Evolutionary conservation across 2,113 vertebrate genomes (phyloP).

Genomic region (Hystrix cristata): DNA sequence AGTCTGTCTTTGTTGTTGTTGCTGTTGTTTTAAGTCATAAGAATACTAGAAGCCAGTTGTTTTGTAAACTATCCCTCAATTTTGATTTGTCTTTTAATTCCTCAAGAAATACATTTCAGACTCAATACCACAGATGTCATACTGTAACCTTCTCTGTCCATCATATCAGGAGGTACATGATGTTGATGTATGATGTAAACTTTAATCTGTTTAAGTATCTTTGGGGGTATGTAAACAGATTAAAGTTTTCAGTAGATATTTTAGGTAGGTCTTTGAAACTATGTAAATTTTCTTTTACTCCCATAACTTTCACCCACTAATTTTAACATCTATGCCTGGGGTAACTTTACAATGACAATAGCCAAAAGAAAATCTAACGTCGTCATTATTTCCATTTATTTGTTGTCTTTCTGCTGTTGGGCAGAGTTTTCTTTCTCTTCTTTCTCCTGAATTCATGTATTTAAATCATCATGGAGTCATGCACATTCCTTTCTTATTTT

Average conservation of each 20-base stretch:
- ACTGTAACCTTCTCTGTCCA: background rate
- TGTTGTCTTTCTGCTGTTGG: background rate
- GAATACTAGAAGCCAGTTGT: background rate
- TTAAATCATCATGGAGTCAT: background rate
- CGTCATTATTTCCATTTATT: background rate
- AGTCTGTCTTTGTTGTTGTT: background rate
- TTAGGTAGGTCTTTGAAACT: background rate
- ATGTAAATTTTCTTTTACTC: background rate
- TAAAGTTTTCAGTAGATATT: no score
- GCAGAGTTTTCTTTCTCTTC: constrained; percentile 1
- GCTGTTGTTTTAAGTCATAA: background rate
- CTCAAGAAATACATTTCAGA: background rate
- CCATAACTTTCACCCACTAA: background rate
- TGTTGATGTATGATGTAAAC: background rate
- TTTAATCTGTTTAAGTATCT: background rate
- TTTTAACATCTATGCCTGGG: background rate
- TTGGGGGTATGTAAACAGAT: no score
- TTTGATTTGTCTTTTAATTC: constrained; percentile 17
- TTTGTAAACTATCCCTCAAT: background rate
- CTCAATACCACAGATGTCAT: background rate
- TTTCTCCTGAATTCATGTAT: background rate
- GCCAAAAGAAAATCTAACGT: background rate
- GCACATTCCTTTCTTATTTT: background rate
- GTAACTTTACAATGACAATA: background rate
- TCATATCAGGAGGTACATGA: background rate